A percentile compares a stretch with the other conserved stretches of the same genome.
phyloP scores from a whole-genome alignment of 2,888 invertebrate species.

The Philhelius pedissequus region DNA sequence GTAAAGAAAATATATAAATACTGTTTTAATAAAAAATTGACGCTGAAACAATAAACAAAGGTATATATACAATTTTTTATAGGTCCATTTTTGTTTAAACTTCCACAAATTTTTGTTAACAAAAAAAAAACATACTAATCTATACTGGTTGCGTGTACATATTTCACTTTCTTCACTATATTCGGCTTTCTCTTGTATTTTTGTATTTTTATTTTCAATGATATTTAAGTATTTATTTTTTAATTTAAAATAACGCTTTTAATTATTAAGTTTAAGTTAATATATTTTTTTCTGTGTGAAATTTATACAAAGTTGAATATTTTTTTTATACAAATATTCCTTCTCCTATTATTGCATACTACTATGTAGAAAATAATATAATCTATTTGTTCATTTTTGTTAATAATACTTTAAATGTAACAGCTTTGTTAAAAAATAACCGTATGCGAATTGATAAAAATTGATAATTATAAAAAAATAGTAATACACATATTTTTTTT shows the following conservation, averaged over 20 bases:
- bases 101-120: not conserved
- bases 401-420: slow-evolving; percentile 62
- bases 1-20: slow-evolving; percentile 9
- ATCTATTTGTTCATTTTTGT: slow-evolving; percentile 24
- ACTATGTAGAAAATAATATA: slow-evolving; percentile 4
- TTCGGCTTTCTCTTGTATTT: not conserved
- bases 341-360: slow-evolving; percentile 39
- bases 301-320: slow-evolving; percentile 21
- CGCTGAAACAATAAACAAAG: slow-evolving; percentile 18
- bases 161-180: not conserved
- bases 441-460: slow-evolving; percentile 32
- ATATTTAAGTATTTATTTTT: not conserved
- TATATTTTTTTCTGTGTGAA: not conserved
- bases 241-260: slow-evolving; percentile 19
- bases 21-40: slow-evolving; percentile 17
- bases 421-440: slow-evolving; percentile 31
- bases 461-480: slow-evolving; percentile 25
- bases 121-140: not conserved
- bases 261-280: slow-evolving; percentile 20
- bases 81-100: slow-evolving; percentile 58
- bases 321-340: slow-evolving; percentile 6
- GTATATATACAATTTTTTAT: slow-evolving; percentile 33
- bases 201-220: slow-evolving; percentile 9
- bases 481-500: slow-evolving; percentile 33
- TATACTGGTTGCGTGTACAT: slow-evolving; percentile 34